Evolutionary conservation across 2,113 vertebrate genomes (phyloP).

Genomic region (Fulmarus glacialis): DNA sequence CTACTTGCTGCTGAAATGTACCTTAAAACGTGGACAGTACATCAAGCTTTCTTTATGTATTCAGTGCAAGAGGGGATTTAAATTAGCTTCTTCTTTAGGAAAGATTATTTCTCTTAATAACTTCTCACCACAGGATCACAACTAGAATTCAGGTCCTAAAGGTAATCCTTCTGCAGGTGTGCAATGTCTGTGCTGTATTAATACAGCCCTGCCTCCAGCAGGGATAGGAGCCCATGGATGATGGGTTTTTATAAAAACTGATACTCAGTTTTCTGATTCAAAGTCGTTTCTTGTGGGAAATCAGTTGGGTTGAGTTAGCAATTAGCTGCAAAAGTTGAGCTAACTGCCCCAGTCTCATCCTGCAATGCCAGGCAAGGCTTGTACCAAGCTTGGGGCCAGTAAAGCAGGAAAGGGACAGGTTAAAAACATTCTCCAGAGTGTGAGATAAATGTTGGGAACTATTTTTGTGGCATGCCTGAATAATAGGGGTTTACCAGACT

Average conservation of each 20-base stretch:
- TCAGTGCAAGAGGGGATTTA: not conserved
- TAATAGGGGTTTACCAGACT: not conserved
- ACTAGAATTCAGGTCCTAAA: not conserved
- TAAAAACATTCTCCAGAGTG: not conserved
- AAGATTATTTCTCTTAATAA: not conserved
- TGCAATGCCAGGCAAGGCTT: not conserved
- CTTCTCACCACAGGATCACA: not conserved
- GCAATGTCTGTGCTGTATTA: not conserved
- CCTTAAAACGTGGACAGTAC: accelerated
- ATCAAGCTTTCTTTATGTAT: not conserved
- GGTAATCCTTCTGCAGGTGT: not conserved
- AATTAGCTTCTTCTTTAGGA: not conserved
- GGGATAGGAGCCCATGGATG: not conserved
- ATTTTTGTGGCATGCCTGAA: not conserved
- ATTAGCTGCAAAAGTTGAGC: not conserved
- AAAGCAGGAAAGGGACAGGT: not conserved
- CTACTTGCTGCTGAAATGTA: not conserved
- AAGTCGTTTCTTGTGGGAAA: not conserved
- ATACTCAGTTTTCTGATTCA: not conserved
- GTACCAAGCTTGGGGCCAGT: not conserved
- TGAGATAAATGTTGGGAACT: not conserved
- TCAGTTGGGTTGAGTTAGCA: not conserved
- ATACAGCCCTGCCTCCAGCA: not conserved
- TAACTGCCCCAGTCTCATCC: not conserved
- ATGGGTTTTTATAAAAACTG: not conserved